Evolutionary conservation across 2,888 invertebrate genomes (phyloP).

Genomic region (Chrysolina oricalcia): DNA sequence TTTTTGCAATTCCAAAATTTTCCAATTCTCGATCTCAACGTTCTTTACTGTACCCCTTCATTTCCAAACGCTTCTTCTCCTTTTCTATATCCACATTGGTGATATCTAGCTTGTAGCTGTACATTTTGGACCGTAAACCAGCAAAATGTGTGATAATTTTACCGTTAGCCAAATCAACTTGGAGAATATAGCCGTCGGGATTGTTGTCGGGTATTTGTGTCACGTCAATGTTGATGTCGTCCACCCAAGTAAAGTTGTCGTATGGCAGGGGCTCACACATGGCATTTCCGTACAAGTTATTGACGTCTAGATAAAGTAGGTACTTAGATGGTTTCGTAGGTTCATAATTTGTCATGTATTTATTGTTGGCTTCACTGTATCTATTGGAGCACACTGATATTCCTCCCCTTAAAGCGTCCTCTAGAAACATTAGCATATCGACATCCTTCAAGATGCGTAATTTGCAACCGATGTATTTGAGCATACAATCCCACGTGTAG

Average conservation of each 20-base stretch:
- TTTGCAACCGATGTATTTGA: slow-evolving; percentile 58
- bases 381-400: slow-evolving; percentile 21
- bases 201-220: too few species aligned
- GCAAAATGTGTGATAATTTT: slow-evolving; percentile 60
- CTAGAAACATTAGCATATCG: too few species aligned
- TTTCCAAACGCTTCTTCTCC: neutral
- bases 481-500: slow-evolving; percentile 52
- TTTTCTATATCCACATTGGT: neutral
- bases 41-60: neutral
- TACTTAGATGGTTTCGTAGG: slow-evolving; percentile 48
- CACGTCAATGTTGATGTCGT: too few species aligned
- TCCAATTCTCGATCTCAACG: too few species aligned
- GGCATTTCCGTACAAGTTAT: slow-evolving; percentile 54
- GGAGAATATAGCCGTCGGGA: too few species aligned
- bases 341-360: too few species aligned
- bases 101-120: slow-evolving; percentile 39
- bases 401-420: slow-evolving; percentile 53
- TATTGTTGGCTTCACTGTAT: too few species aligned
- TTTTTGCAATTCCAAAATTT: too few species aligned
- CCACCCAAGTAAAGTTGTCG: too few species aligned
- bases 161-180: too few species aligned
- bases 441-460: slow-evolving; percentile 53
- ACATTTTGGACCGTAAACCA: slow-evolving; percentile 59
- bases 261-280: too few species aligned
- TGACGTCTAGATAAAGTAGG: slow-evolving; percentile 52